Evolutionary conservation across 2,888 invertebrate genomes (phyloP), one percentile per base, ranked within the genome.

Genomic region (Halictus quadricinctus): DNA sequence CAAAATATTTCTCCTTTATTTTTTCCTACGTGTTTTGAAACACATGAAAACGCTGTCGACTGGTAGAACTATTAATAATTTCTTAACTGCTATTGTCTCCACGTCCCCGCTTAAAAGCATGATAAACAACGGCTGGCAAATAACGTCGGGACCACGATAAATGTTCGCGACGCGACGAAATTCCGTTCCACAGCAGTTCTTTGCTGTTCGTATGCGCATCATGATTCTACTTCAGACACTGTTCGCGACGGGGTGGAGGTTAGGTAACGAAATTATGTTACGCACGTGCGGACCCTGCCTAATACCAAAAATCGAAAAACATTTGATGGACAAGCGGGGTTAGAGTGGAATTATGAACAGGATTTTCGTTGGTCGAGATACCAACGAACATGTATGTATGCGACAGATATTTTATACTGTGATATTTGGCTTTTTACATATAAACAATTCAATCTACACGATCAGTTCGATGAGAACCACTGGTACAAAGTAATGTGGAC

Each of bases 131-230:
- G 66, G 3, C 66, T 21, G 36, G 66, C 36, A 66, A 36, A 66
- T 66, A 66, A 66, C 36, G 66, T 21, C 36, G 36, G 36, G 5
- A 21, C 36, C 36, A 66, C 21, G 66, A 66, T 66, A 66, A 66
- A 66, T 66, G 66, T 41, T 36, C 66, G 66, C 36, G 66, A 66
- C 66, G 66, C 66, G 66, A 66, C 66, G 36, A 66, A 66, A 66
- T 66, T 66, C 66, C 29, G 66, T 66, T 36, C 66, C 18, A 10
- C 0, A 18, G 66, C 36, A 66, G 36, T 66, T 66, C 66, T 66
- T 66, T 36, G 21, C 36, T 36, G 36, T 66, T 66, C 36, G 66
- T 66, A 66, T 66, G 66, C 66, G 66, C 36, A 41, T 66, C 66
- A 36, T 36, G 66, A 66, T 66, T 36, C 66, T 10, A 66, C 66